A percentile compares a stretch with the other conserved stretches of the same genome.
Evolutionary conservation across 2,888 invertebrate species (phyloP).

Genomic region (Ophion ventricosus): DNA sequence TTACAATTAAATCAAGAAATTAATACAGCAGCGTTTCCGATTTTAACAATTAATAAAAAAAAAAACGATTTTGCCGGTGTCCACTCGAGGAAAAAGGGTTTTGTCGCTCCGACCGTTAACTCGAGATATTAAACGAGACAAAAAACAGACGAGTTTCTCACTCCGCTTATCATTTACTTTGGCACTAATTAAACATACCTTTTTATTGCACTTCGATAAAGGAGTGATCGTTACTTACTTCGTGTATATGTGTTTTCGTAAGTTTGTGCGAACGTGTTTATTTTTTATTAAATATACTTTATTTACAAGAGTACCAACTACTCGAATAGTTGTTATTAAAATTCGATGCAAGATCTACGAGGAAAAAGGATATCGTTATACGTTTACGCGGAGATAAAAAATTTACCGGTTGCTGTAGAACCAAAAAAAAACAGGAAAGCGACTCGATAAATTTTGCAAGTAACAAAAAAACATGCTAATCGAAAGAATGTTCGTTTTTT

Average conservation of each 20-base stretch:
- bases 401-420: slow-evolving; percentile 14
- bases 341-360: slow-evolving; percentile 48
- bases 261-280: slow-evolving; percentile 27
- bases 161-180: slow-evolving; percentile 72
- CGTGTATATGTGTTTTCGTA: slow-evolving; percentile 31
- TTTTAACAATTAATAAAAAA: not conserved
- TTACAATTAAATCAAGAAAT: not conserved
- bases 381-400: slow-evolving; percentile 29
- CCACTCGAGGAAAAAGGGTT: slow-evolving; percentile 31
- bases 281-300: slow-evolving; percentile 45
- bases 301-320: slow-evolving; percentile 62
- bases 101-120: slow-evolving; percentile 34
- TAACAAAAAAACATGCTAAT: slow-evolving; percentile 8
- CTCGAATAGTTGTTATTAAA: slow-evolving; percentile 49
- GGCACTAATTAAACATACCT: slow-evolving; percentile 80
- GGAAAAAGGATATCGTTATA: slow-evolving; percentile 35
- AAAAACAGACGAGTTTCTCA: slow-evolving; percentile 36
- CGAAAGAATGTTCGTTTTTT: not conserved
- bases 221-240: slow-evolving; percentile 70
- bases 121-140: not conserved
- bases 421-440: slow-evolving; percentile 34
- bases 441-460: slow-evolving; percentile 26
- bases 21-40: not conserved
- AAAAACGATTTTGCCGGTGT: not conserved
- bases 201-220: slow-evolving; percentile 81